Conservation (phyloP, 2,113 vertebrate species). For the Platysteira castanea region DNA sequence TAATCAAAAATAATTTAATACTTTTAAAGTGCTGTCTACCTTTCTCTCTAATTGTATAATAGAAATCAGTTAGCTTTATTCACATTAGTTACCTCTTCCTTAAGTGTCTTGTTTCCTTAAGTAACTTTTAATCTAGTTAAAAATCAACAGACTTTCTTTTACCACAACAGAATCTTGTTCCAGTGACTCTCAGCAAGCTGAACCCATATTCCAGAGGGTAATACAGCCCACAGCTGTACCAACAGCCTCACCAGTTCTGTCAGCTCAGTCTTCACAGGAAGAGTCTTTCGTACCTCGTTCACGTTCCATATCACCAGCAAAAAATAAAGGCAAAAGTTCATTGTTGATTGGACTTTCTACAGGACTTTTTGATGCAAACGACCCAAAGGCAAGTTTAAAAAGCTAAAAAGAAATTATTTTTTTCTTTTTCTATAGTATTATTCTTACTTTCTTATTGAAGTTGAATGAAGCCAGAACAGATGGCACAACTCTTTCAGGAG, state of each 20-base stretch:
- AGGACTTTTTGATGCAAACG: constrained; percentile 93
- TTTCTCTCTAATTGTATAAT: not conserved
- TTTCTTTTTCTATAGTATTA: not conserved
- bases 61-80: not conserved
- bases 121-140: not conserved
- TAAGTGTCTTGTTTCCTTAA: not conserved
- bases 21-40: not conserved
- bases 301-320: constrained; percentile 86
- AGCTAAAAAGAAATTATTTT: not conserved
- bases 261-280: constrained; percentile 85
- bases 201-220: constrained; percentile 83
- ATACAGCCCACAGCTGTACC: constrained; percentile 72
- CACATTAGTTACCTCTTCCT: not conserved
- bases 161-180: constrained; percentile 9
- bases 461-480: not conserved
- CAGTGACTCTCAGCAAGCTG: constrained; percentile 40
- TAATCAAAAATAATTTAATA: not conserved
- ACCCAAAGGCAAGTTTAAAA: constrained; percentile 86
- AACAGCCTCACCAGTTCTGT: constrained; percentile 74
- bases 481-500: not conserved
- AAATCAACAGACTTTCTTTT: constrained; percentile 21
- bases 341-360: constrained; percentile 92
- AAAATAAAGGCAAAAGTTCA: constrained; percentile 78
- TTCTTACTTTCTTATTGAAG: not conserved
- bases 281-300: constrained; percentile 82